Evolutionary conservation across 2,888 invertebrate species (phyloP).

Genomic region (Mayetiola destructor): DNA sequence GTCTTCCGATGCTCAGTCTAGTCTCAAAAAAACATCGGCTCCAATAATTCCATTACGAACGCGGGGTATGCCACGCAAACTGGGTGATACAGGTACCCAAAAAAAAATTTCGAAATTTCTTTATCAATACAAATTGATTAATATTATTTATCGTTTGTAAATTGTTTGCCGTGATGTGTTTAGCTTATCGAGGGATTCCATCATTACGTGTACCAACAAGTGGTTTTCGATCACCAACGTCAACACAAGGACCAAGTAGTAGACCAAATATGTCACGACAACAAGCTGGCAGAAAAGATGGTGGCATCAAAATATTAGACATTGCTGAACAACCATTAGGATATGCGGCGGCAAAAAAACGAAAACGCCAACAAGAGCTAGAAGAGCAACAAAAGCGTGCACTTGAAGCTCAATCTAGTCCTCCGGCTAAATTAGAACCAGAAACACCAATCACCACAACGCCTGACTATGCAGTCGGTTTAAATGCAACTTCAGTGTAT

Average conservation of each 20-base stretch:
- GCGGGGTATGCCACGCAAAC: conserved; percentile 82
- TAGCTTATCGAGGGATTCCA: conserved; percentile 84
- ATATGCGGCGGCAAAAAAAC: conserved; percentile 70
- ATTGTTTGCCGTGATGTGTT: too few species aligned
- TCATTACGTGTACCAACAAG: conserved; percentile 53
- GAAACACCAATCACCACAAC: conserved; percentile 38
- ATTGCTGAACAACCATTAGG: conserved; percentile 85
- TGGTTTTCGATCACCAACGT: conserved; percentile 43
- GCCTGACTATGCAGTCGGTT: conserved; percentile 72
- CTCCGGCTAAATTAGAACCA: conserved; percentile 26
- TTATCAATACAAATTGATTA: too few species aligned
- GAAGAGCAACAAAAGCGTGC: conserved; percentile 51
- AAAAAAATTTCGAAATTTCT: too few species aligned
- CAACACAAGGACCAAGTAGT: conserved; percentile 28
- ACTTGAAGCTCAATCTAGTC: conserved; percentile 36
- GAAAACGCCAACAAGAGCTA: conserved; percentile 63
- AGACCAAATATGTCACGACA: conserved; percentile 44
- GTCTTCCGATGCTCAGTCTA: conserved; percentile 76
- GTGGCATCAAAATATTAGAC: conserved; percentile 87
- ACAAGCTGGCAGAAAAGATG: conserved; percentile 61
- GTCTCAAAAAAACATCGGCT: conserved; percentile 74
- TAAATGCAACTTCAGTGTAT: conserved; percentile 43
- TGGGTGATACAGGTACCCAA: conserved; percentile 95
- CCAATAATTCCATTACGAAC: conserved; percentile 80
- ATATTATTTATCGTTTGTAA: too few species aligned